phyloP scores from a whole-genome alignment of 1,140 invertebrate species.

The Ceratina calcarata region DNA sequence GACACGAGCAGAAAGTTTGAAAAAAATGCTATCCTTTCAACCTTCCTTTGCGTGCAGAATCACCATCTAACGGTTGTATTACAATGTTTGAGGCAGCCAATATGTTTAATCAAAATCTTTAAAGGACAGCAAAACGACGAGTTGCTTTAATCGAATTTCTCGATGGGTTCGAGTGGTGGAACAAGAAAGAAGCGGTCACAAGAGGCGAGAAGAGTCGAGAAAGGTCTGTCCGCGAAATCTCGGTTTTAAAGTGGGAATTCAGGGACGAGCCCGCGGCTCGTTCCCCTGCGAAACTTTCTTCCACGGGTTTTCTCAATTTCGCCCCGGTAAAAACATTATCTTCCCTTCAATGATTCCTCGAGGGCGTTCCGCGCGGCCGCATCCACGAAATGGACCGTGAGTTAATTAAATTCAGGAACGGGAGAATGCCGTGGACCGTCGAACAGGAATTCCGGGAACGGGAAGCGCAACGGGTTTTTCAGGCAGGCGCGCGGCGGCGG shows the following conservation, averaged over 20 bases:
- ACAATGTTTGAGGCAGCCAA: too few relatives aligned
- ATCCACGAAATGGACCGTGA: conserved; percentile 36
- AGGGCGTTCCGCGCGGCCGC: conserved; percentile 24
- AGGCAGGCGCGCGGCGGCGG: neutral
- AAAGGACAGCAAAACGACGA: too few relatives aligned
- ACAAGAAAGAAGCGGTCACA: too few relatives aligned
- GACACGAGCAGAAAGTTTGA: too few relatives aligned
- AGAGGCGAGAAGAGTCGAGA: neutral
- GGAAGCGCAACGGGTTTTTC: conserved; percentile 34
- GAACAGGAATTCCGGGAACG: conserved; percentile 36
- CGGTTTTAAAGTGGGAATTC: neutral
- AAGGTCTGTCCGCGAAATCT: neutral
- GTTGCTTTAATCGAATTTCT: too few relatives aligned
- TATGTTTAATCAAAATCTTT: too few relatives aligned
- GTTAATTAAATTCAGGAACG: conserved; percentile 43
- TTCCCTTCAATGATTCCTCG: conserved; percentile 33
- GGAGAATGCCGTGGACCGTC: conserved; percentile 33
- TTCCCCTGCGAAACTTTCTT: neutral
- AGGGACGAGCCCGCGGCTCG: too few relatives aligned
- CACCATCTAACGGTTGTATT: too few relatives aligned
- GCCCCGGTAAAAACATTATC: conserved; percentile 32
- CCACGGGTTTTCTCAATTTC: conserved; percentile 7
- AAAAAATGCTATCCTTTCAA: too few relatives aligned
- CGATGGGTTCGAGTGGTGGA: too few relatives aligned
- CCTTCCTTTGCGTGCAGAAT: too few relatives aligned